Conservation (phyloP, 2,888 invertebrate species). For the Mimachlamys varia region DNA sequence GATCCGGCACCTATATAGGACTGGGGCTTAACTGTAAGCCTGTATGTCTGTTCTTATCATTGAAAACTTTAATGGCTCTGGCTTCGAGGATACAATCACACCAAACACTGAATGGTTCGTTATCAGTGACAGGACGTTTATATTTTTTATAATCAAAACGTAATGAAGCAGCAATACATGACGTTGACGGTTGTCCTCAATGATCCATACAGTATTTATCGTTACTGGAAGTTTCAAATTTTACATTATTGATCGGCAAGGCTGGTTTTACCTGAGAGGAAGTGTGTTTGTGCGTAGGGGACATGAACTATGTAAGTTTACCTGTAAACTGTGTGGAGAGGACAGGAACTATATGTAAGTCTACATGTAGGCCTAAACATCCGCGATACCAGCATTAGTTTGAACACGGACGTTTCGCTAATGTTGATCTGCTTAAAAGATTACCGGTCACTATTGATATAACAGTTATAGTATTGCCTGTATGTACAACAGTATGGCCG, state of each 20-base stretch:
- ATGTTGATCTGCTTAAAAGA: not conserved
- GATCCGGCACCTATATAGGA: too few species aligned
- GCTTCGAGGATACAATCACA: too few species aligned
- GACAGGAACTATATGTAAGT: not conserved
- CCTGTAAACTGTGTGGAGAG: not conserved
- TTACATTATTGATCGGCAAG: not conserved
- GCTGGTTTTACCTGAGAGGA: not conserved
- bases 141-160: too few species aligned
- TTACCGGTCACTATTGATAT: not conserved
- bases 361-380: not conserved
- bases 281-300: not conserved
- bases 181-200: not conserved
- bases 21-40: too few species aligned
- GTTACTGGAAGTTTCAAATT: not conserved
- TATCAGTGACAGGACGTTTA: too few species aligned
- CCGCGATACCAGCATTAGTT: not conserved
- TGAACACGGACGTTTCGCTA: not conserved
- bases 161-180: not conserved
- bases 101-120: too few species aligned
- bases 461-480: not conserved
- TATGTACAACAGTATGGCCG: not conserved
- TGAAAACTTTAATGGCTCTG: too few species aligned
- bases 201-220: not conserved
- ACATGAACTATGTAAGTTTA: too few species aligned
- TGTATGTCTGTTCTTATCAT: too few species aligned